A percentile compares a stretch with the other conserved stretches of the same genome.
Evolutionary conservation across 1,140 invertebrate species (phyloP).

Genomic region (Sarcophaga peregrina): DNA sequence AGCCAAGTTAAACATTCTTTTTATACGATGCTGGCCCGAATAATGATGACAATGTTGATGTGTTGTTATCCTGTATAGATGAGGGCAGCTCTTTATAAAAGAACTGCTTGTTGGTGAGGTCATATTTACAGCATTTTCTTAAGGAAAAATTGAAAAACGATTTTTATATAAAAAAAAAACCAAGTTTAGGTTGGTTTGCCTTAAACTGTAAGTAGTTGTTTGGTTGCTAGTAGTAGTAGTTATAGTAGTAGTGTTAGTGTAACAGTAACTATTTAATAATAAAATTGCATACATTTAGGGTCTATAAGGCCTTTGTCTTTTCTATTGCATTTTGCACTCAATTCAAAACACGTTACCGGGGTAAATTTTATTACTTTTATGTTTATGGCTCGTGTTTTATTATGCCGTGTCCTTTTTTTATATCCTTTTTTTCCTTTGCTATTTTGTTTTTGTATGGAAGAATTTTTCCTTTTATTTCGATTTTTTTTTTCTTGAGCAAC

Average conservation of each 20-base stretch:
- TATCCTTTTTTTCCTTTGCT: neutral
- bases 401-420: neutral
- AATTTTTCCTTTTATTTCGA: neutral
- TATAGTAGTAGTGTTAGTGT: neutral
- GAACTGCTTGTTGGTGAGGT: neutral
- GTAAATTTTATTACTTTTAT: slow-evolving; percentile 2
- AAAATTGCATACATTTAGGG: slow-evolving; percentile 6
- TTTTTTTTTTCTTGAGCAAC: slow-evolving; percentile 1
- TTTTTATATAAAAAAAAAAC: neutral
- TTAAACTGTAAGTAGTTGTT: too few species aligned
- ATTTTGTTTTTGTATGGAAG: neutral
- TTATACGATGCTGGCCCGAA: neutral
- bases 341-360: slow-evolving; percentile 2
- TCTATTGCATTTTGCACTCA: slow-evolving; percentile 30
- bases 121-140: slow-evolving; percentile 31
- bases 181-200: too few species aligned
- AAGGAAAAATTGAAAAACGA: neutral
- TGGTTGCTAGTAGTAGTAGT: neutral
- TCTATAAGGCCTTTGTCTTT: neutral
- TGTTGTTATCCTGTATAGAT: neutral
- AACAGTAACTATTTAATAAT: neutral
- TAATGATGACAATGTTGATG: neutral
- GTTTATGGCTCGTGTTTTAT: neutral
- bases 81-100: slow-evolving; percentile 9
- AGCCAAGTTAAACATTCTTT: neutral